Evolutionary conservation across 2,888 invertebrate genomes (phyloP).

Genomic region (Pollenia labialis): DNA sequence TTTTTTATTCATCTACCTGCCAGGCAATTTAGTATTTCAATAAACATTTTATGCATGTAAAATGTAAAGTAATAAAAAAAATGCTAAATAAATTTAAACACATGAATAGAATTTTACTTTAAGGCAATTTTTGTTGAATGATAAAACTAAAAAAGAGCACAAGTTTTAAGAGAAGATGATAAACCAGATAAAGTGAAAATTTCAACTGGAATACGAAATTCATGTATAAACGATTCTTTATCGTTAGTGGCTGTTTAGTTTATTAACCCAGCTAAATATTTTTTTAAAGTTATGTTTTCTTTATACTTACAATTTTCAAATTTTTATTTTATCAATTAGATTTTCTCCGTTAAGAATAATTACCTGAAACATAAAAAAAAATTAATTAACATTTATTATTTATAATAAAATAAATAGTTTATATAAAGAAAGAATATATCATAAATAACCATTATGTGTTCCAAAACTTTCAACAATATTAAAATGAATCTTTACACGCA

Average conservation of each 20-base stretch:
- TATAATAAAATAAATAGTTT: too few species aligned
- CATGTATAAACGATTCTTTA: neutral
- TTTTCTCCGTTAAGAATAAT: too few species aligned
- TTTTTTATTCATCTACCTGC: constrained; percentile 32
- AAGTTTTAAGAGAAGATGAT: neutral
- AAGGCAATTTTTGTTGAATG: constrained; percentile 17
- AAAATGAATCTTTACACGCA: too few species aligned
- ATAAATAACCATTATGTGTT: too few species aligned
- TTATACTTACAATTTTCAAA: neutral
- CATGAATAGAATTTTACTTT: constrained; percentile 40
- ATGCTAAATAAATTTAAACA: constrained; percentile 43
- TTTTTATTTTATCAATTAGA: neutral
- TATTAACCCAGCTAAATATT: neutral
- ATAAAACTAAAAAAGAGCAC: neutral
- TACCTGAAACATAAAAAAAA: too few species aligned
- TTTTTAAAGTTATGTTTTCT: neutral
- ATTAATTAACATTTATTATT: too few species aligned
- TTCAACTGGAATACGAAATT: neutral
- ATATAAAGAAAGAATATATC: too few species aligned
- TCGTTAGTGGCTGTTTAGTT: neutral
- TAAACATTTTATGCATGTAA: constrained; percentile 49
- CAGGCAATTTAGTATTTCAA: constrained; percentile 57
- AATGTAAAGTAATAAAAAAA: constrained; percentile 31
- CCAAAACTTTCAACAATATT: too few species aligned
- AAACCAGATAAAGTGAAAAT: constrained; percentile 34